Base-by-base conservation (phyloP, 2,797 vertebrate genomes). In the Mallotus villosus region DNA sequence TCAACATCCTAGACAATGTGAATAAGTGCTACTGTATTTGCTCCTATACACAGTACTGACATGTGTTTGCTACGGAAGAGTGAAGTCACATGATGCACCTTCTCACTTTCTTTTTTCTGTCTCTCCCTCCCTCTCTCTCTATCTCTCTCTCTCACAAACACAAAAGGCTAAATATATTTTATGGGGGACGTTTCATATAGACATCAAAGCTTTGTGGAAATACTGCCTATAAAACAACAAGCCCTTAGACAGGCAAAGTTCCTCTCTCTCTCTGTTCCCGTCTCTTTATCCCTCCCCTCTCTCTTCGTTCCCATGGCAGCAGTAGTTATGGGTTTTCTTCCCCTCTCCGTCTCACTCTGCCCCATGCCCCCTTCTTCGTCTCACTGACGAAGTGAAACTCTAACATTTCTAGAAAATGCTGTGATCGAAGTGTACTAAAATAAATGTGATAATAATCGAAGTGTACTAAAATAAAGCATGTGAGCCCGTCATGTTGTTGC, bases 281-380 rank as follows among this genome's bases (percentile, higher is more conserved):
- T 8, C 32, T 34, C 1, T 34, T 34, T 34, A 6, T 34, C 32
- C 32, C 32, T 34, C 7, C 2, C 32, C 32, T 34, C 32, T 34
- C 32, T 37, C 27, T 60, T 14, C 4, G 88, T 91, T 92, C 85
- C 86, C 87, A 89, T 90, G 84, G 87, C 86, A 86, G 83, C 81
- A 12, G 5, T 88, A 84, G 87, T 87, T 89, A 90, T 91, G 88
- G 87, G 86, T 86, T 90, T 89, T 90, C 87, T 91, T 92, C 89
- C 90, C 89, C 88, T 89, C 89, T 82, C 85, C 91, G 87, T 90
- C 87, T 90, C 89, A 86, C 87, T 91, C 86, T 89, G 88, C 89
- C 90, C 88, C 86, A 86, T 79, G 91, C 91, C 90, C 88, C 90
- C 89, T 87, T 90, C 89, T 82, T 85, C 91, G 88, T 90, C 87